Percentiles rank a stretch among this genome's conserved stretches.
Evolutionary conservation across 23 tunicate species (phyloP).

Genomic region (Phallusia fumigata): DNA sequence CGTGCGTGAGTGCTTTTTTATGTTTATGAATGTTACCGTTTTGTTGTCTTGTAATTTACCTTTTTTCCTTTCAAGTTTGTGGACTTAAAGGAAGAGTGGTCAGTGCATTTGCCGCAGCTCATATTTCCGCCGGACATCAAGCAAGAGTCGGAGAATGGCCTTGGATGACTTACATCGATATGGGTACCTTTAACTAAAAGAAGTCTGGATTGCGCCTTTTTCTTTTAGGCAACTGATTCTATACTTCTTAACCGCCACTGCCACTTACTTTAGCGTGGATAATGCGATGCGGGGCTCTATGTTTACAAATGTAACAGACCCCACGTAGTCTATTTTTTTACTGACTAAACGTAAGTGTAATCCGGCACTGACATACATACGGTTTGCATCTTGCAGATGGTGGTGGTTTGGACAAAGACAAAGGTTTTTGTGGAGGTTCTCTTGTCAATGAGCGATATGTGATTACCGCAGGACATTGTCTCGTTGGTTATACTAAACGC

Average conservation of each 20-base stretch:
- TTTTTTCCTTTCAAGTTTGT: constrained; percentile 20
- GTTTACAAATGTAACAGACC: too few species aligned
- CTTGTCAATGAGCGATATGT: constrained; percentile 19
- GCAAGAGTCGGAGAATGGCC: constrained; percentile 46
- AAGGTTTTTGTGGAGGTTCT: background rate
- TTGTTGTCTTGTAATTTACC: background rate
- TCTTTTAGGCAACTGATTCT: too few species aligned
- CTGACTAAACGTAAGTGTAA: background rate
- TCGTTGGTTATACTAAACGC: background rate
- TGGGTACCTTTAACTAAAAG: background rate
- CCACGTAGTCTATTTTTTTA: too few species aligned
- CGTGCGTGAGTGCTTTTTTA: background rate
- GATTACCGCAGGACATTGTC: constrained; percentile 55
- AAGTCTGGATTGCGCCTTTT: too few species aligned
- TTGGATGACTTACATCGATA: constrained; percentile 41
- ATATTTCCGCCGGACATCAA: constrained; percentile 18
- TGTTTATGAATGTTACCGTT: background rate
- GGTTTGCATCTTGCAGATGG: background rate
- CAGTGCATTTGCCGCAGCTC: background rate
- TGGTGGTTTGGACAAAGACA: background rate
- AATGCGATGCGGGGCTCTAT: too few species aligned
- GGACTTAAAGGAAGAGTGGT: constrained; percentile 33
- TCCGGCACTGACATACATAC: background rate
- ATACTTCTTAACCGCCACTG: too few species aligned
- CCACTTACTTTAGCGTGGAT: too few species aligned